Base-by-base conservation (phyloP, 2,888 invertebrate species). In the Coremacera marginata region DNA sequence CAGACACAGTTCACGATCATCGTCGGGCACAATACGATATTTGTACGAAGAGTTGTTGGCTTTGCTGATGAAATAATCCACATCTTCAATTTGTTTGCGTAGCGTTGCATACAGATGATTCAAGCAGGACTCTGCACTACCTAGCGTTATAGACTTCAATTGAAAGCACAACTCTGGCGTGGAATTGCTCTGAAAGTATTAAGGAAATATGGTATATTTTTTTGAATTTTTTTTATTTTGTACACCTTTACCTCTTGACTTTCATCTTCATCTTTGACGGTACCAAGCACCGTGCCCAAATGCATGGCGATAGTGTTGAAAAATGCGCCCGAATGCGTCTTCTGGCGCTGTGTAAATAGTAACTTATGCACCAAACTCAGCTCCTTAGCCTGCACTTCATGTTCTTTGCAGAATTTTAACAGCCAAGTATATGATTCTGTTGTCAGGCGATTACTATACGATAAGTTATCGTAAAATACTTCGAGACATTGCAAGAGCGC, bases 21-120 rank as follows among this genome's bases (percentile, higher is more conserved):
- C 87, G 73, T 91, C 90, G 1, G 90, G 84, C 52, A 90, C 89
- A 79, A 91, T 89, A 80, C 90, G 89, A 49, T 88, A 85, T 74
- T 89, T 89, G 77, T 89, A 90, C 55, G 88, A 86, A 11, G 89
- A 83, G 83, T 89, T 90, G 60, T 90, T 91, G 11, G 90, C 90
- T 62, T 90, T 88, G n/a, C 78, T 77, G 3, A 89, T 86, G 75
- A 89, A 89, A 78, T 89, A 89, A 16, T 89, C 89, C 2, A 87
- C 85, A 80, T 88, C 86, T 25, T 87, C 86, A 31, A 89, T 84
- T 79, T 89, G 89, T 79, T 86, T 87, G 5, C 86, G 86, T 31
- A 89, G 44, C 0, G 84, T 83, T n/a, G 82, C 82, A 71, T 85
- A 86, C 5, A 89, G 78, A 78, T 86, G 81, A 22, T 81, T 81